phyloP scores from a whole-genome alignment of 2,113 vertebrate species.

The Spea multiplicata region DNA sequence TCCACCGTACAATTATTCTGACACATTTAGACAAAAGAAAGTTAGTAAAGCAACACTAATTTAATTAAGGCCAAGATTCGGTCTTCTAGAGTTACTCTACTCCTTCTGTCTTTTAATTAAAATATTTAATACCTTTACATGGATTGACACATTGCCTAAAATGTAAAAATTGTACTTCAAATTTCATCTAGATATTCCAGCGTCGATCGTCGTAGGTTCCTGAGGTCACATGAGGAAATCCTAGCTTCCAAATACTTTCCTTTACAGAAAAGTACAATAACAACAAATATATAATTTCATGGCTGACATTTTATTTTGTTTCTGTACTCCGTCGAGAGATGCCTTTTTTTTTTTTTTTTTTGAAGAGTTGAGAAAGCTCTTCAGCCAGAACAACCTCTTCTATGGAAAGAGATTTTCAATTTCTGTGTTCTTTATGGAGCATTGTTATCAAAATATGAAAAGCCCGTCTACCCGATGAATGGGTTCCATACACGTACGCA shows the following conservation, averaged over 20 bases:
- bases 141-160: not conserved
- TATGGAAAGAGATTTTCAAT: not conserved
- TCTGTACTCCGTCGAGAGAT: too few species aligned
- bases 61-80: not conserved
- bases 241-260: too few species aligned
- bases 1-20: constrained; percentile 1
- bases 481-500: not conserved
- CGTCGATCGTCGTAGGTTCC: too few species aligned
- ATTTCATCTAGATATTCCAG: too few species aligned
- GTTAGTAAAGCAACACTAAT: not conserved
- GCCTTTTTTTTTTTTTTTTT: too few species aligned
- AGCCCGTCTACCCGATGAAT: not conserved
- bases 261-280: too few species aligned
- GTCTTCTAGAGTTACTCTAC: not conserved
- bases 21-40: not conserved
- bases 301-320: too few species aligned
- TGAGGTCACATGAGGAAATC: too few species aligned
- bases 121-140: not conserved
- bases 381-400: not conserved
- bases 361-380: too few species aligned
- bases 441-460: not conserved
- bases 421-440: not conserved
- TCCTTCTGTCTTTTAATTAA: not conserved
- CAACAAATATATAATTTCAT: too few species aligned
- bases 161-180: too few species aligned